Conservation (phyloP, 2,888 invertebrate genomes). For the Tenthredo amoena region DNA sequence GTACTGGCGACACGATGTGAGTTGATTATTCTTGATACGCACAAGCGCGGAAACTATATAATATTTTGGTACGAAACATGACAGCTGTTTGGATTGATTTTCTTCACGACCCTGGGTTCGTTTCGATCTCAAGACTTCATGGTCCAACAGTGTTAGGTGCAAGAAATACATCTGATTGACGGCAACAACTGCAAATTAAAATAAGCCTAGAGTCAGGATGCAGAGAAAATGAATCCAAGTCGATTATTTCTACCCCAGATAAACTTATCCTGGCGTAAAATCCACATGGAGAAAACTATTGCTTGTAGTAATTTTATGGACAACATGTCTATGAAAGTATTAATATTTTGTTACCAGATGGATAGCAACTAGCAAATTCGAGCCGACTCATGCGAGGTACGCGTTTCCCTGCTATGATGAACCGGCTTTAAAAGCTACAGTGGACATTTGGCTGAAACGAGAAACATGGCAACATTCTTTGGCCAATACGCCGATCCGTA, state of each 20-base stretch:
- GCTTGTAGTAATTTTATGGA: not conserved
- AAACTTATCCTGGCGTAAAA: not conserved
- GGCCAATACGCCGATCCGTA: conserved; percentile 34
- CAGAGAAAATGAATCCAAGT: not conserved
- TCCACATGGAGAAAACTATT: not conserved
- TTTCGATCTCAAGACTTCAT: not conserved
- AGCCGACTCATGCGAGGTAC: conserved; percentile 82
- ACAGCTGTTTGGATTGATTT: not conserved
- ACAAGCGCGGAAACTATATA: not conserved
- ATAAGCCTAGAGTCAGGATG: not conserved
- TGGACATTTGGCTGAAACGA: conserved; percentile 80
- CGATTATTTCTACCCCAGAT: not conserved
- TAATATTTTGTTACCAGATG: conserved; percentile 74
- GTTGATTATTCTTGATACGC: conserved; percentile 51
- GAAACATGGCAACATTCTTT: conserved; percentile 30
- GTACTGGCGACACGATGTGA: conserved; percentile 66
- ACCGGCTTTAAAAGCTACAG: conserved; percentile 84
- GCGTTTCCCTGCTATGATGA: conserved; percentile 88
- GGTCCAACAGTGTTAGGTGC: not conserved
- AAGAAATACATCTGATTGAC: not conserved
- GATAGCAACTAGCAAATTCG: conserved; percentile 83
- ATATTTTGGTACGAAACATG: not conserved
- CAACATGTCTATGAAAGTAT: not conserved
- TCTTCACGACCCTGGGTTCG: not conserved
- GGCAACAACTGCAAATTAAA: not conserved